Percentiles rank a stretch among this genome's conserved stretches.
These are phyloP conservation scores for Probaryconus sp. DNA, from an alignment of 1,140 invertebrate species.

Conservation along the genomic window DNA sequence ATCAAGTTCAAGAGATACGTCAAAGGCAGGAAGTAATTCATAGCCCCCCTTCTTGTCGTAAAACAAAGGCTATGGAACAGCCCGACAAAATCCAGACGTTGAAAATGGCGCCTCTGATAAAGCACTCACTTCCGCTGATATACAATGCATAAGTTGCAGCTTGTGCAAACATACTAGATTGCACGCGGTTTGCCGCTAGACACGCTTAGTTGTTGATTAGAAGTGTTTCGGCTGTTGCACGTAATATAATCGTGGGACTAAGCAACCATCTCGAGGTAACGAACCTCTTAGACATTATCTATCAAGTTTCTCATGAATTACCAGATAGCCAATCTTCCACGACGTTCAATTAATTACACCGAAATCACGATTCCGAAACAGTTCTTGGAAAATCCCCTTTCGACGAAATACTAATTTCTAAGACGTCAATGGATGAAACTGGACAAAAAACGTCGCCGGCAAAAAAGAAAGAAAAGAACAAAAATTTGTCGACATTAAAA, in stretches of 20 bases:
- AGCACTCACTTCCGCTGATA: slow-evolving; percentile 35
- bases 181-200: slow-evolving; percentile 27
- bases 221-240: slow-evolving; percentile 15
- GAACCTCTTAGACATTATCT: slow-evolving; percentile 44
- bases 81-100: slow-evolving; percentile 28
- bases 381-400: too few species aligned
- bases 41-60: slow-evolving; percentile 6
- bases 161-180: slow-evolving; percentile 39
- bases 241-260: slow-evolving; percentile 27
- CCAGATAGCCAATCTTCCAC: slow-evolving; percentile 28
- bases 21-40: slow-evolving; percentile 40
- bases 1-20: slow-evolving; percentile 25
- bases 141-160: slow-evolving; percentile 24
- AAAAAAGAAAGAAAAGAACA: too few species aligned
- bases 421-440: too few species aligned
- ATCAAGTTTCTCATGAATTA: slow-evolving; percentile 36
- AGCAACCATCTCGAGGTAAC: slow-evolving; percentile 14
- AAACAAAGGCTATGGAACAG: slow-evolving; percentile 24
- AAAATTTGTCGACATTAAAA: too few species aligned
- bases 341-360: slow-evolving; percentile 42
- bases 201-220: slow-evolving; percentile 14
- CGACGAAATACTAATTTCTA: too few species aligned
- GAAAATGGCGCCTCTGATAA: slow-evolving; percentile 31
- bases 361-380: slow-evolving; percentile 36
- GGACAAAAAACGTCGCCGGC: too few species aligned